Evolutionary conservation across 2,888 invertebrate species (phyloP).

Genomic region (Drosophila diplacantha): DNA sequence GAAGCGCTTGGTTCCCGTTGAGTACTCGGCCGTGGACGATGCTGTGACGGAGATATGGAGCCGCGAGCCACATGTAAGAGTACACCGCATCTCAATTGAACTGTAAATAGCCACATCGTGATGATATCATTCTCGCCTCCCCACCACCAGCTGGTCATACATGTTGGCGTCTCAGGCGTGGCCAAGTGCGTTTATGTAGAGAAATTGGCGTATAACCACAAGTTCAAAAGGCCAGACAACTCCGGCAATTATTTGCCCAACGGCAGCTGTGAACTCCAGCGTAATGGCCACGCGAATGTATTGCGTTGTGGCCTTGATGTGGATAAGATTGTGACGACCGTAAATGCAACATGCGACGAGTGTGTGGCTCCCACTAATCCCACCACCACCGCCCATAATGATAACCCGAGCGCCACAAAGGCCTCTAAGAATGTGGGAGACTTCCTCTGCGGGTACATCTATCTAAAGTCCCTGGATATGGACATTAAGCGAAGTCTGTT

Average conservation of each 20-base stretch:
- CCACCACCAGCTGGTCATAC: slow-evolving; percentile 73
- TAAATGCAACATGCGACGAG: slow-evolving; percentile 62
- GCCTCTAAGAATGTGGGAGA: slow-evolving; percentile 77
- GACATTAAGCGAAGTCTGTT: slow-evolving; percentile 82
- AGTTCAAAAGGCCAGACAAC: slow-evolving; percentile 74
- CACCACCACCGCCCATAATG: not conserved
- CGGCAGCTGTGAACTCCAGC: slow-evolving; percentile 54
- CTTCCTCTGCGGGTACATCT: slow-evolving; percentile 88
- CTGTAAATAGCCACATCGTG: slow-evolving; percentile 14
- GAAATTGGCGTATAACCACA: slow-evolving; percentile 76
- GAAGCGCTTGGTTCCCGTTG: slow-evolving; percentile 81
- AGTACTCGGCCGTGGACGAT: slow-evolving; percentile 82
- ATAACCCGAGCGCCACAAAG: slow-evolving; percentile 38
- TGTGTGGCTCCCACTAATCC: slow-evolving; percentile 40
- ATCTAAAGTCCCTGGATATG: slow-evolving; percentile 84
- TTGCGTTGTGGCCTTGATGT: slow-evolving; percentile 73
- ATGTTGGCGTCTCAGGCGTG: slow-evolving; percentile 76
- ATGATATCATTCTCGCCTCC: slow-evolving; percentile 46
- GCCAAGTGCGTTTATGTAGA: slow-evolving; percentile 74
- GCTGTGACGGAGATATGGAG: slow-evolving; percentile 82
- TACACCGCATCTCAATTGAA: slow-evolving; percentile 2
- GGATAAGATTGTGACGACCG: slow-evolving; percentile 77
- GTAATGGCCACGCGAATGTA: slow-evolving; percentile 55
- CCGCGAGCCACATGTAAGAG: slow-evolving; percentile 81
- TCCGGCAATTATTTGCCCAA: slow-evolving; percentile 63